phyloP scores from a whole-genome alignment of 1,140 invertebrate genomes.

The Drosophila sechellia region DNA sequence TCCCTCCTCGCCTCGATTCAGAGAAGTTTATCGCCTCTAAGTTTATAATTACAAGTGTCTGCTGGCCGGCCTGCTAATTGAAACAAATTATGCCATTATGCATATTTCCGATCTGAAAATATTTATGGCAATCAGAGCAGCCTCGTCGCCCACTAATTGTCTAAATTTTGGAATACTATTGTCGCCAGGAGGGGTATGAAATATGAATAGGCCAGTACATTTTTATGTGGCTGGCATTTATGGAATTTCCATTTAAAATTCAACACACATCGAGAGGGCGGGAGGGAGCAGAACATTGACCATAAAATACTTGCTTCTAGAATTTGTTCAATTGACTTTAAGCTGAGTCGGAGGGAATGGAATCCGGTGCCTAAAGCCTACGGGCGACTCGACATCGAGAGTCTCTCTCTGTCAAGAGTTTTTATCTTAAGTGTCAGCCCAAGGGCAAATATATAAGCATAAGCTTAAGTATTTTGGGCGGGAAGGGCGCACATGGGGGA shows the following conservation, averaged over 20 bases:
- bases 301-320: slow-evolving; percentile 46
- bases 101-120: slow-evolving; percentile 27
- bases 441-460: slow-evolving; percentile 64
- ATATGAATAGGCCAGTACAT: slow-evolving; percentile 16
- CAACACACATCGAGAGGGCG: slow-evolving; percentile 34
- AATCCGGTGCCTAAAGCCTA: slow-evolving; percentile 10
- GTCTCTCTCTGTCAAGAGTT: slow-evolving; percentile 42
- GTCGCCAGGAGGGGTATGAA: slow-evolving; percentile 26
- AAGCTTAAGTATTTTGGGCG: slow-evolving; percentile 41
- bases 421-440: slow-evolving; percentile 65
- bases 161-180: slow-evolving; percentile 58
- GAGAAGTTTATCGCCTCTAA: slow-evolving; percentile 24
- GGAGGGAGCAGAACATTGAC: slow-evolving; percentile 28
- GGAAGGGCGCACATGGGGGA: not conserved
- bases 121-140: slow-evolving; percentile 32
- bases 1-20: too few species aligned
- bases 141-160: slow-evolving; percentile 32
- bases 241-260: slow-evolving; percentile 66
- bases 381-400: slow-evolving; percentile 1
- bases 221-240: slow-evolving; percentile 44
- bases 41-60: slow-evolving; percentile 39
- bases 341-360: not conserved
- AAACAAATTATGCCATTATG: slow-evolving; percentile 33
- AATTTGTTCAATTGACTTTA: slow-evolving; percentile 53
- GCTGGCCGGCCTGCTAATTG: slow-evolving; percentile 12